Conservation (phyloP, 2,113 vertebrate genomes). For the Etheostoma spectabile region DNA sequence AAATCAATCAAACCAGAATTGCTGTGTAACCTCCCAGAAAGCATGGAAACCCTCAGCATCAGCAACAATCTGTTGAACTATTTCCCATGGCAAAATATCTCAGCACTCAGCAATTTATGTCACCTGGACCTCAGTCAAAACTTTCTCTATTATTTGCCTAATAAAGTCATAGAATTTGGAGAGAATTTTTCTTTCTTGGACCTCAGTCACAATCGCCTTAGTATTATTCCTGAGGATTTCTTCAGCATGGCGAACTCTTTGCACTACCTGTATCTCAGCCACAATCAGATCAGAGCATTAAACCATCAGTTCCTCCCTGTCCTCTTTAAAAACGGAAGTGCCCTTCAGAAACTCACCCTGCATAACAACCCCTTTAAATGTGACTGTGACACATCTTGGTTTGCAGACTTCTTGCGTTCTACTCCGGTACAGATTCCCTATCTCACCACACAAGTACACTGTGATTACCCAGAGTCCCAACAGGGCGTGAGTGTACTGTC, state of each 20-base stretch:
- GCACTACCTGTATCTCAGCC: slow-evolving; percentile 72
- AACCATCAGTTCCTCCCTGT: slow-evolving; percentile 68
- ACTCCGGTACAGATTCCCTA: slow-evolving; percentile 76
- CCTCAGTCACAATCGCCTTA: slow-evolving; percentile 84
- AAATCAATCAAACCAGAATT: slow-evolving; percentile 64
- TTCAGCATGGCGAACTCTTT: slow-evolving; percentile 70
- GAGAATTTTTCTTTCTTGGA: slow-evolving; percentile 77
- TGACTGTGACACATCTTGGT: slow-evolving; percentile 84
- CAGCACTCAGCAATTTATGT: slow-evolving; percentile 70
- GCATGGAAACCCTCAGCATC: slow-evolving; percentile 72
- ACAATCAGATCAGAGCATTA: slow-evolving; percentile 82
- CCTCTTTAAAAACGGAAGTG: slow-evolving; percentile 60
- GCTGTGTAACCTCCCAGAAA: slow-evolving; percentile 76
- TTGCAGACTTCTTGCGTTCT: slow-evolving; percentile 83
- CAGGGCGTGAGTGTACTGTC: slow-evolving; percentile 77
- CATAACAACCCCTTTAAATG: slow-evolving; percentile 87
- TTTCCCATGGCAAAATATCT: slow-evolving; percentile 84
- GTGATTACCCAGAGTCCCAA: slow-evolving; percentile 83
- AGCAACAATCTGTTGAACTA: slow-evolving; percentile 75
- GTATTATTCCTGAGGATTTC: slow-evolving; percentile 80
- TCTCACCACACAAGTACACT: slow-evolving; percentile 80
- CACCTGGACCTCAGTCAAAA: slow-evolving; percentile 84
- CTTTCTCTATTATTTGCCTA: slow-evolving; percentile 63
- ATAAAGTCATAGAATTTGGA: slow-evolving; percentile 60
- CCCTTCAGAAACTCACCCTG: slow-evolving; percentile 79